These are phyloP conservation scores for Drosophila picticornis DNA, from an alignment of 2,888 invertebrate genomes.

Conservation along the genomic window DNA sequence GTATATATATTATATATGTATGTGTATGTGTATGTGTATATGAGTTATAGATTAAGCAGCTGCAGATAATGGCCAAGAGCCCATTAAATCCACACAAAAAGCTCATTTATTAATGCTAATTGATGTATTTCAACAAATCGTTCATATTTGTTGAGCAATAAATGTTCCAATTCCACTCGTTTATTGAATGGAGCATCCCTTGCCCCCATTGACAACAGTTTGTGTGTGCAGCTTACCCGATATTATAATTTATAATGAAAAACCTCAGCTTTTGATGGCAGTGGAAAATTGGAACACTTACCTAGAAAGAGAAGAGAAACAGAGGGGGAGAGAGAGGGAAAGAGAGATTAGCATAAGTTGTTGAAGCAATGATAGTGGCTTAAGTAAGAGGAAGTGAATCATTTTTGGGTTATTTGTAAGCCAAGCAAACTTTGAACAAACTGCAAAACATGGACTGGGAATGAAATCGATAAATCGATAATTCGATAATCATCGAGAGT, in stretches of 20 bases:
- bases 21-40: not conserved
- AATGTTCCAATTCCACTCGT: slow-evolving; percentile 19
- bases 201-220: not conserved
- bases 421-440: slow-evolving; percentile 13
- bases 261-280: not conserved
- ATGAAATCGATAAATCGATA: not conserved
- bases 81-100: slow-evolving; percentile 6
- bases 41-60: slow-evolving; percentile 31
- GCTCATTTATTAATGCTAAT: slow-evolving; percentile 8
- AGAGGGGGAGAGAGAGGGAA: slow-evolving; percentile 3
- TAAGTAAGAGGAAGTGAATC: not conserved
- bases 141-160: not conserved
- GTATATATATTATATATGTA: not conserved
- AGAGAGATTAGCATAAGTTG: slow-evolving; percentile 3
- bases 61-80: slow-evolving; percentile 15
- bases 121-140: not conserved
- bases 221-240: slow-evolving; percentile 61
- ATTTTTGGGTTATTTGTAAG: slow-evolving; percentile 3
- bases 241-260: not conserved
- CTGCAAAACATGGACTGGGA: not conserved
- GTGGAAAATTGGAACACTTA: slow-evolving; percentile 56
- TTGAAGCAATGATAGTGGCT: not conserved
- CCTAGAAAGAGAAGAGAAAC: slow-evolving; percentile 59
- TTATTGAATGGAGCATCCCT: not conserved
- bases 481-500: slow-evolving; percentile 5